Evolutionary conservation across 2,797 vertebrate genomes (phyloP).

Genomic region (Gobionotothen gibberifrons): DNA sequence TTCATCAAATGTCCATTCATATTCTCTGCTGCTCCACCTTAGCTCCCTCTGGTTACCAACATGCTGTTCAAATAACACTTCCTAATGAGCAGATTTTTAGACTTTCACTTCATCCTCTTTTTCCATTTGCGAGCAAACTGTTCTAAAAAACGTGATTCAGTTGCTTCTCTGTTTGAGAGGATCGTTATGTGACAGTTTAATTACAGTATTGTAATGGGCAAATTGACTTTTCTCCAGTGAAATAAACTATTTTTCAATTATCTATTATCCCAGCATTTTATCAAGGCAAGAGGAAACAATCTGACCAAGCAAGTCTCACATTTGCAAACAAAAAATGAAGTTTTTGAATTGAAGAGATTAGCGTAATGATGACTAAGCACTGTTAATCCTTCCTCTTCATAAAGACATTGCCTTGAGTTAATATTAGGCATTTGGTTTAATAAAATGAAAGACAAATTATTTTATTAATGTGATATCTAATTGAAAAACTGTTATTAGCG

Average conservation of each 20-base stretch:
- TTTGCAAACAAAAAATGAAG: constrained; percentile 46
- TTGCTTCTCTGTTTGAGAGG: constrained; percentile 19
- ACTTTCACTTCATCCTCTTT: constrained; percentile 43
- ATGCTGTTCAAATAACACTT: constrained; percentile 79
- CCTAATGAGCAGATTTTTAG: constrained; percentile 55
- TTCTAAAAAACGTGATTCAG: constrained; percentile 29
- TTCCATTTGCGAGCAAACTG: constrained; percentile 41
- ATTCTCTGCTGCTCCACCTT: constrained; percentile 81
- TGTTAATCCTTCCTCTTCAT: constrained; percentile 29
- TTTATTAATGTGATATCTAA: background rate
- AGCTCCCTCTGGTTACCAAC: constrained; percentile 74
- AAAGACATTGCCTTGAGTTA: constrained; percentile 23
- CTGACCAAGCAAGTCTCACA: constrained; percentile 10
- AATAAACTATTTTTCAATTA: constrained; percentile 32
- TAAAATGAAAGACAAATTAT: too few relatives aligned
- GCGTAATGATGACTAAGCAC: constrained; percentile 28
- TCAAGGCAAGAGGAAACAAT: constrained; percentile 18
- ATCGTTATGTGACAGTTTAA: constrained; percentile 46
- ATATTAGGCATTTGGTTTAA: constrained; percentile 5
- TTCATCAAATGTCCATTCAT: constrained; percentile 86
- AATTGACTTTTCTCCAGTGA: constrained; percentile 20
- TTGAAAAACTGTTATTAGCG: background rate
- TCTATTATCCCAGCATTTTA: constrained; percentile 32
- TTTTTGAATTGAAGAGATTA: constrained; percentile 35
- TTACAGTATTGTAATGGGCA: constrained; percentile 45